Base-by-base conservation (phyloP, 1,140 invertebrate species). In the Nephila pilipes region DNA sequence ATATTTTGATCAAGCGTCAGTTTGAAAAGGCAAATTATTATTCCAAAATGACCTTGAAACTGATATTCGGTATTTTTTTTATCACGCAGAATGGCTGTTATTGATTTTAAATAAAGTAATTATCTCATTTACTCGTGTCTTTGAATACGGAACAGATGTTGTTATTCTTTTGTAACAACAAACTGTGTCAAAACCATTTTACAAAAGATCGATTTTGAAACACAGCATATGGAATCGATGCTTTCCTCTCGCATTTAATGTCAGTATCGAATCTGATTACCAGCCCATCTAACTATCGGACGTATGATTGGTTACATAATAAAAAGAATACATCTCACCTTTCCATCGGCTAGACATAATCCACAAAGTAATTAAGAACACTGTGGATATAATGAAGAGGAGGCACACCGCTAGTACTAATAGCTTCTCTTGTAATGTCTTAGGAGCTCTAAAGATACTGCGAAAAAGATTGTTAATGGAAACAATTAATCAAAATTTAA, bases 281-380 rank as follows among this genome's bases (percentile, higher is more conserved):
- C 6, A 46, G 6, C 46, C 46, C 46, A 10, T 46, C 8, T 46
- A 46, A 46, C 46, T 46, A 46, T 46, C 12, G 6, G 46, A 46
- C 46, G 38, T 46, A 5, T 10, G 46, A 46, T 10, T 6, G 12
- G 46, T 4, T 46, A 46, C 6, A 4, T 6, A 46, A 46, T 46
- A 46, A 46, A 46, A 46, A 46, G 6, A 46, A 46, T 46, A 10
- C 12, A 1, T 12, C 87, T 88, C n/a, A 88, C 87, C n/a, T 88
- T 88, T 88, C 87, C 87, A 88, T 54, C 87, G 10, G 6, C 25
- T 55, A 0, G 32, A 69, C 36, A 88, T 69, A 75, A 88, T 88
- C 87, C 87, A 88, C 25, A 88, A 14, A 6, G 87, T 16, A 25
- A 88, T 46, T 32, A 88, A 22, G 46, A 88, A 75, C 8, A 88